phyloP scores from a whole-genome alignment of 2,797 vertebrate genomes.

The Leptodactylus fallax region DNA sequence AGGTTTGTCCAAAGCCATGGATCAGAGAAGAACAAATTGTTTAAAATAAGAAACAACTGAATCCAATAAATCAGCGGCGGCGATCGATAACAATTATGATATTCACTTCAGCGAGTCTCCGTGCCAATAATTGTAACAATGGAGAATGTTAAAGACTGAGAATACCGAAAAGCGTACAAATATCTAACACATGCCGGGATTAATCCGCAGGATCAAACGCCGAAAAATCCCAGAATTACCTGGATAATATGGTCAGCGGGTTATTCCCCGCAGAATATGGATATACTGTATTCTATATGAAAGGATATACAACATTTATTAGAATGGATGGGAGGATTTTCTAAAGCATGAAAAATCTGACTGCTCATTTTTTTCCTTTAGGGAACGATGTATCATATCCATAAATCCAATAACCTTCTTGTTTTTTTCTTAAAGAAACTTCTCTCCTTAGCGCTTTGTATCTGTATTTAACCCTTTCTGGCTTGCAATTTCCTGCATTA shows the following conservation, averaged over 20 bases:
- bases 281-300: slow-evolving; percentile 34
- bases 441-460: not conserved
- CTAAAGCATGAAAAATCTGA: slow-evolving; percentile 19
- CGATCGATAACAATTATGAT: slow-evolving; percentile 54
- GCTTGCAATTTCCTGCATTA: not conserved
- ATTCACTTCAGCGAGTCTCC: slow-evolving; percentile 18
- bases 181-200: slow-evolving; percentile 7
- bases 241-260: slow-evolving; percentile 11
- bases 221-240: slow-evolving; percentile 15
- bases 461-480: not conserved
- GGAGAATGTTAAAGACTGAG: slow-evolving; percentile 18
- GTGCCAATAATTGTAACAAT: slow-evolving; percentile 32
- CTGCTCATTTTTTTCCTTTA: not conserved
- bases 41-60: slow-evolving; percentile 38
- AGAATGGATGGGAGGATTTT: slow-evolving; percentile 38
- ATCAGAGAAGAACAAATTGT: slow-evolving; percentile 35
- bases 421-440: slow-evolving; percentile 3
- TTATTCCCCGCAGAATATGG: slow-evolving; percentile 12
- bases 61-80: slow-evolving; percentile 26
- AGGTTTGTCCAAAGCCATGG: not conserved
- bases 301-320: slow-evolving; percentile 39
- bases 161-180: slow-evolving; percentile 12
- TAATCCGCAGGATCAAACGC: slow-evolving; percentile 37
- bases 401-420: slow-evolving; percentile 10
- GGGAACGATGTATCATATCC: slow-evolving; percentile 43